Evolutionary conservation across 2,113 vertebrate genomes (phyloP), one percentile per base, ranked within the genome.

Genomic region (Tragelaphus strepsiceros): DNA sequence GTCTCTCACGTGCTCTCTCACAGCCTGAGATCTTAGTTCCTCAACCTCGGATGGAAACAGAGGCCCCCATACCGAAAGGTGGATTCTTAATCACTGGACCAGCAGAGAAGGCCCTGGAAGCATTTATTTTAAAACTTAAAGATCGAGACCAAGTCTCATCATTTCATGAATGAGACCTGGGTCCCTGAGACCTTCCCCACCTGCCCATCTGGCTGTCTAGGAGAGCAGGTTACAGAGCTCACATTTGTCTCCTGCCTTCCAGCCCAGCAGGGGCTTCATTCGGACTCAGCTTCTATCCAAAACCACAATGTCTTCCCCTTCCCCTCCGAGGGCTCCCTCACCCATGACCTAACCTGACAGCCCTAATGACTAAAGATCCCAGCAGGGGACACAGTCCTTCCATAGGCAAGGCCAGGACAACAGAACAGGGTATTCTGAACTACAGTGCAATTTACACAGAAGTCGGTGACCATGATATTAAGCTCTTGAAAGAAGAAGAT

Each of bases 141-240:
- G 24, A 19, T 2, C 2, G 5, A 82, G 15, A 15, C 35, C 19
- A 32, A 97, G 43, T 28, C 14, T 43, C 8, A 56, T 51, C 62
- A 22, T 56, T 87, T 16, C 53, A 39, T 35, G 39, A 88, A 30
- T 82, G 80, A 82, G 30, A 82, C 10, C 49, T 53, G 5, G 78
- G 30, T 53, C 17, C 49, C 80, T 32, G 17, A 53, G 49, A 82
- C 49, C 10, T n/a, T 51, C 0, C 16, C 28, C 54, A 28, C 12
- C n/a, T 14, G 53, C 4, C 17, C 8, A 80, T n/a, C 43, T 11
- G 7, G 54, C 46, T n/a, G 7, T 53, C 74, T 14, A 15, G 16
- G 0, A 1, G 32, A 28, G 22, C 39, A 78, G 24, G 4, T 24
- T 24, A 14, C 1, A 16, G 30, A 10, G 12, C 12, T 61, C 11